Conservation (phyloP, 2,797 vertebrate genomes). For the Anas bernieri region DNA sequence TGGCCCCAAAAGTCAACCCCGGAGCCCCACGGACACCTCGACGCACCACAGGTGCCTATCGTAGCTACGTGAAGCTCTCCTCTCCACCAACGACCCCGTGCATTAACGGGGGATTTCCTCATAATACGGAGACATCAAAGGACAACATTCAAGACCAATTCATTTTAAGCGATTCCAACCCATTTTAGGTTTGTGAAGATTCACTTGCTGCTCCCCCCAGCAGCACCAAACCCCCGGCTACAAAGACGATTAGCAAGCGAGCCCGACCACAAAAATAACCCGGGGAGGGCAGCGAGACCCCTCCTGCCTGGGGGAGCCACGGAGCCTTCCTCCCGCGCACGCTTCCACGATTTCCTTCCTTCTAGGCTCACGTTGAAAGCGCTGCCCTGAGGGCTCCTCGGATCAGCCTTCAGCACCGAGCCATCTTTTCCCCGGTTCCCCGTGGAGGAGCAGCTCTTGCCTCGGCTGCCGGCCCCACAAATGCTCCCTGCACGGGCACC, state of each 20-base stretch:
- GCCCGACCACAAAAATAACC: background rate
- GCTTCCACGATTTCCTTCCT: accelerated
- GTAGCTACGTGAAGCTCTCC: background rate
- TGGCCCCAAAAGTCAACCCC: background rate
- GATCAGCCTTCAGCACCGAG: background rate
- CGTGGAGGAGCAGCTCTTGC: background rate
- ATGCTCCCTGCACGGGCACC: no score
- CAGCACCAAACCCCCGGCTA: background rate
- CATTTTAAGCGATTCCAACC: background rate
- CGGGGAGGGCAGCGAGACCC: background rate
- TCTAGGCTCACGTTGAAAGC: background rate
- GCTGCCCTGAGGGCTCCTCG: background rate
- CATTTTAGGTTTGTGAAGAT: background rate
- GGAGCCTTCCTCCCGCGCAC: background rate
- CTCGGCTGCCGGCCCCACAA: accelerated
- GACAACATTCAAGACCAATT: background rate
- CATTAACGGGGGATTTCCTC: background rate
- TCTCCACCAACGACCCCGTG: background rate
- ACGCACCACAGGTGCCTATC: background rate
- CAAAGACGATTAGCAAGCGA: no score
- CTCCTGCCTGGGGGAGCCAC: no score
- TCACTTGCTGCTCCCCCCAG: background rate
- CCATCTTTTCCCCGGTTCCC: accelerated
- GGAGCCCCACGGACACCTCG: background rate
- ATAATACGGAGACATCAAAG: background rate